Evolutionary conservation across 2,888 invertebrate species (phyloP).

Genomic region (Scrobipalpa atriplicella): DNA sequence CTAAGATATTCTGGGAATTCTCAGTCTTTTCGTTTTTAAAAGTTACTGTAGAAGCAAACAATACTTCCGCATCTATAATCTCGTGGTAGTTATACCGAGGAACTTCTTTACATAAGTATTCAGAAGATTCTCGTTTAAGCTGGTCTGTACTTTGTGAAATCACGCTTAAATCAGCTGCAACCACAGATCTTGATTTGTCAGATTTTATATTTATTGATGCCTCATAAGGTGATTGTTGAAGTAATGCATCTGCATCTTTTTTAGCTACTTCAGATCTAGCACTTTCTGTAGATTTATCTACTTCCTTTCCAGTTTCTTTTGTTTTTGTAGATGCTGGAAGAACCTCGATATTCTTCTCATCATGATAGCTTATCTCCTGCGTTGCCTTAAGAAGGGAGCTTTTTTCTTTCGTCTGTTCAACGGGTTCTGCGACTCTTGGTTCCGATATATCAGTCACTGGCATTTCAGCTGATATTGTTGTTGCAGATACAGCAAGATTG

Average conservation of each 20-base stretch:
- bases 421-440: neutral
- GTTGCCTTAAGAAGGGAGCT: no score
- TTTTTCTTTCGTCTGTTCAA: neutral
- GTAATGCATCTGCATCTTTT: neutral
- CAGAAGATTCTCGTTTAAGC: neutral
- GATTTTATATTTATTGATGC: neutral
- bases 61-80: conserved; percentile 43
- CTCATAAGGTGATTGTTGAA: neutral
- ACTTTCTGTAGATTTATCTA: neutral
- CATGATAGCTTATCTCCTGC: no score
- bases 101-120: conserved; percentile 24
- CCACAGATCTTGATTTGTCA: neutral
- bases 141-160: neutral
- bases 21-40: neutral
- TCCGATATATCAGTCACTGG: neutral
- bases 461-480: neutral
- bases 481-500: conserved; percentile 33
- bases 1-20: neutral
- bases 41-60: conserved; percentile 22
- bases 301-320: neutral
- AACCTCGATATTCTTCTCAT: neutral
- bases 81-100: conserved; percentile 39
- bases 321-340: neutral
- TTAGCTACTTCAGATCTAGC: neutral
- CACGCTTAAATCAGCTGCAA: neutral